These are phyloP conservation scores for Eupithecia insigniata DNA, from an alignment of 2,888 invertebrate species.

Conservation along the genomic window DNA sequence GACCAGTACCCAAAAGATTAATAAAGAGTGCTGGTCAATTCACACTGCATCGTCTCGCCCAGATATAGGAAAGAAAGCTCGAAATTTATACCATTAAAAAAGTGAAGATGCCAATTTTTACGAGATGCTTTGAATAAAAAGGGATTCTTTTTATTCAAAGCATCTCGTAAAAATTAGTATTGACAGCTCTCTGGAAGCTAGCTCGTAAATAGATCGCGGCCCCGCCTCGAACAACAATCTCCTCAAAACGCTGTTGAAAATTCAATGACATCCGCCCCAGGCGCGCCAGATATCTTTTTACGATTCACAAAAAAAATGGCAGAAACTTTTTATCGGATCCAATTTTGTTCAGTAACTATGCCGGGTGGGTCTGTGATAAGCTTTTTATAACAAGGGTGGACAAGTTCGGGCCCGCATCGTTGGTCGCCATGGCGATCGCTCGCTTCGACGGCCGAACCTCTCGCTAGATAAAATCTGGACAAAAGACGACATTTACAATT, in stretches of 20 bases:
- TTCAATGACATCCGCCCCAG: constrained; percentile 66
- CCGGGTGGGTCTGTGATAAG: constrained; percentile 69
- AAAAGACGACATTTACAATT: constrained; percentile 39
- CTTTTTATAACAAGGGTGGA: constrained; percentile 68
- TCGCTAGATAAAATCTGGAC: constrained; percentile 42
- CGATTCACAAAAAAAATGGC: constrained; percentile 67
- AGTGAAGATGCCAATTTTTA: constrained; percentile 51
- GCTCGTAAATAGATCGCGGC: constrained; percentile 50
- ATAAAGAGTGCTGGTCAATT: background rate
- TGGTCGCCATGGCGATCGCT: constrained; percentile 45
- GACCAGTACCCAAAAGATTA: background rate
- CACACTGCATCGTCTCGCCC: background rate
- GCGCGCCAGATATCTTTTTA: constrained; percentile 66
- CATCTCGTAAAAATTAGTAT: constrained; percentile 57
- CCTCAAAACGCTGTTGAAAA: constrained; percentile 66
- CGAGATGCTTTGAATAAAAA: constrained; percentile 44
- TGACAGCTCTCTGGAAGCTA: constrained; percentile 47
- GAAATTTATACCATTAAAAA: background rate
- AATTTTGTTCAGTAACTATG: constrained; percentile 72
- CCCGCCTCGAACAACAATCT: constrained; percentile 58
- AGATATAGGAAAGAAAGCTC: background rate
- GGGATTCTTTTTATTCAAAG: constrained; percentile 39
- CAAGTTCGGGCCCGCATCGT: constrained; percentile 22
- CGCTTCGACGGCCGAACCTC: constrained; percentile 40
- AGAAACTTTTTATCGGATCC: constrained; percentile 70